Base-by-base conservation (phyloP, 2,113 vertebrate genomes). In the Arothron firmamentum region DNA sequence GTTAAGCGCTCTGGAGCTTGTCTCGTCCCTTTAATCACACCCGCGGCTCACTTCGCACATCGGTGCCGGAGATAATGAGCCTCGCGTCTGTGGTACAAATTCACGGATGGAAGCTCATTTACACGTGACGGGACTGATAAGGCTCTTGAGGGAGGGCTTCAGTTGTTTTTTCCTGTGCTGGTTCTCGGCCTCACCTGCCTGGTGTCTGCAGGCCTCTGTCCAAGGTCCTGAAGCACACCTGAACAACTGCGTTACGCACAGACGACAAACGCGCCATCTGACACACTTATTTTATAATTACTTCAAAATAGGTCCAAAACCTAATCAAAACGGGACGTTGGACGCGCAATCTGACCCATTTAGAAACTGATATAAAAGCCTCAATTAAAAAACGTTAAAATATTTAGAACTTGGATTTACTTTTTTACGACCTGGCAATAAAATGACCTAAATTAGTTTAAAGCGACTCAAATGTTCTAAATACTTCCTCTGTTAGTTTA, bases 221-320 rank as follows among this genome's bases (percentile, higher is more conserved):
- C 89, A 63, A 47, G 88, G 89, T 90, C 59, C 89, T 90, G 84
- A 89, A 82, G 68, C 50, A 48, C 62, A 77, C 66, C 62, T 70
- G 71, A 34, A 18, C 17, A n/a, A 12, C 10, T 14, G 12, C 34
- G 4, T 16, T 31, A 38, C 34, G 25, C 25, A 28, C 25, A 3
- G 25, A 28, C 25, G 25, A 28, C 25, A 5, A 28, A 28, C 6
- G 6, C 5, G 25, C 25, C 2, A 23, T 23, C 21, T 2, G 21
- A 23, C 21, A 3, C 2, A 23, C 21, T 23, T 23, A 23, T 23
- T 23, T 23, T 23, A 23, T 2, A 23, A 23, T 23, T 23, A 23
- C 21, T 23, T 23, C 21, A 23, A 28, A 28, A 28, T 7, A 5
- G 25, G 25, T 28, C 25, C 25, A 7, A 7, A 28, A 28, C 4